A percentile compares a stretch with the other conserved stretches of the same genome.
Evolutionary conservation across 2,113 vertebrate genomes (phyloP).

Genomic region (Protobothrops mucrosquamatus): DNA sequence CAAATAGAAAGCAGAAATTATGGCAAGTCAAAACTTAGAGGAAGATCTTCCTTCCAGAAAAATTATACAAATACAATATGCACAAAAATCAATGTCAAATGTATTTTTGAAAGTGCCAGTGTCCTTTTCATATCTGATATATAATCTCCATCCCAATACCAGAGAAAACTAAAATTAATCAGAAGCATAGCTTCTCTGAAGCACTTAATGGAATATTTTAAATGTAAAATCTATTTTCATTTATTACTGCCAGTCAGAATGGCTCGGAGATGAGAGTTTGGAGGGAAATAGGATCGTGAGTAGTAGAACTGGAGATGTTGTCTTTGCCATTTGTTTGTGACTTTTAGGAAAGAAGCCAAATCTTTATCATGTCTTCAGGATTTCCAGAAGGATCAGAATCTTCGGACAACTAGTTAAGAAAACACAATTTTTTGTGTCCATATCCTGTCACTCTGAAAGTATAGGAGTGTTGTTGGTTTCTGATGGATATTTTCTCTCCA

Average conservation of each 20-base stretch:
- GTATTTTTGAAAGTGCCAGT: constrained; percentile 5
- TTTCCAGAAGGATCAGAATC: neutral
- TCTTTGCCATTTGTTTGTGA: neutral
- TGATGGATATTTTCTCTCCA: neutral
- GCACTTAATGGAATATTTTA: constrained; percentile 1
- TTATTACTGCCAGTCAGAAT: constrained; percentile 3
- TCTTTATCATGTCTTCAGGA: rapidly evolving
- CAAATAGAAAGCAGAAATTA: neutral
- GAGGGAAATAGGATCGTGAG: neutral
- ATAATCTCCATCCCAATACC: neutral
- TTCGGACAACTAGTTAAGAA: constrained; percentile 1
- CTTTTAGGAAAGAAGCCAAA: neutral
- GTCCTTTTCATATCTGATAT: neutral
- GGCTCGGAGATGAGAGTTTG: rapidly evolving
- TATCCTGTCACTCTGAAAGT: neutral
- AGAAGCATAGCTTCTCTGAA: constrained; percentile 1
- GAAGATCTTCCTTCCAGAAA: constrained; percentile 12
- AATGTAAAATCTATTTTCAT: constrained; percentile 27
- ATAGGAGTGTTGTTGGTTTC: neutral
- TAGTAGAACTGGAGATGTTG: neutral
- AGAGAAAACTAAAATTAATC: constrained; percentile 16
- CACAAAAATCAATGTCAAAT: constrained; percentile 1
- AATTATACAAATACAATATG: neutral
- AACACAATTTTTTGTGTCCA: neutral
- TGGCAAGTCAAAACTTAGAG: constrained; percentile 1